Percentiles rank a stretch among this genome's conserved stretches.
Evolutionary conservation across 2,888 invertebrate species (phyloP).

Genomic region (Plagiodera versicolora): DNA sequence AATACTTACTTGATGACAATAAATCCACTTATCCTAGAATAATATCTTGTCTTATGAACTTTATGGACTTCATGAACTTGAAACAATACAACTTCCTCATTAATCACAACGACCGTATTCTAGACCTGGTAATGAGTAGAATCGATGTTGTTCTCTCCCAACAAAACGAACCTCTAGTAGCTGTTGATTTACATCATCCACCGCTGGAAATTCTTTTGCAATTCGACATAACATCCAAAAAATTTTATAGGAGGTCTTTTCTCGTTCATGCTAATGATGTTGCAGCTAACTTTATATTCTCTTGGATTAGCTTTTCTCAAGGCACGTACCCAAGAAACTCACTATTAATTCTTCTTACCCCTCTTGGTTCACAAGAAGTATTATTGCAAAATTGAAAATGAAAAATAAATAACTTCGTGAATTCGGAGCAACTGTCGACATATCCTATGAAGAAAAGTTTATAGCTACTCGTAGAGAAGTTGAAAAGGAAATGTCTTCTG

Average conservation of each 20-base stretch:
- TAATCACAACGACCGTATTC: slow-evolving; percentile 1
- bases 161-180: not conserved
- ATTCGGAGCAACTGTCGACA: not conserved
- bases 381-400: slow-evolving; percentile 8
- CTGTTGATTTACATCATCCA: not conserved
- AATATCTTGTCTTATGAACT: too few species aligned
- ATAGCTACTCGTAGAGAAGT: not conserved
- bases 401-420: not conserved
- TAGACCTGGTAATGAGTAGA: too few species aligned
- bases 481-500: not conserved
- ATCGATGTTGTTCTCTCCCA: not conserved
- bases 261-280: not conserved
- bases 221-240: not conserved
- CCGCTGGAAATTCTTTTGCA: not conserved
- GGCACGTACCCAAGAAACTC: not conserved
- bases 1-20: too few species aligned
- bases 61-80: too few species aligned
- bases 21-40: too few species aligned
- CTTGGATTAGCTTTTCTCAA: not conserved
- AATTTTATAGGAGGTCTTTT: not conserved
- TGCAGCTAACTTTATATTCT: not conserved
- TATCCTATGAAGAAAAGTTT: not conserved
- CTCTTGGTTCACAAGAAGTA: not conserved
- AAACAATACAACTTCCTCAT: not conserved
- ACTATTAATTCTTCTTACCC: slow-evolving; percentile 2